These are phyloP conservation scores for Danio albolineatus DNA, from an alignment of 2,797 vertebrate species.

Conservation along the genomic window DNA sequence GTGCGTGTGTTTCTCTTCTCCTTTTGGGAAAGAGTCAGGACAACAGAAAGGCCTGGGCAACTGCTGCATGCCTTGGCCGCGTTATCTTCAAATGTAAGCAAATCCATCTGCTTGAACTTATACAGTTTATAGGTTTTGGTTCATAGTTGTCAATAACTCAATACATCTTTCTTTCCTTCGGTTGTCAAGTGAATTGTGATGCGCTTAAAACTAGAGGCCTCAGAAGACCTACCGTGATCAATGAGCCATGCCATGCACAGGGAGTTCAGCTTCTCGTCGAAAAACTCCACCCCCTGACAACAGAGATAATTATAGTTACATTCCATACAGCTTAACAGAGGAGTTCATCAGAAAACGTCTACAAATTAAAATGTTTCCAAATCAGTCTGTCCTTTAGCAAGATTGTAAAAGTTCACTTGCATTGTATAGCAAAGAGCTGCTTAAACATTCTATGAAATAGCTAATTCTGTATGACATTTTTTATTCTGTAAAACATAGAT, in stretches of 20 bases:
- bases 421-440: not conserved
- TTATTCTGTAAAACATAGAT: too few relatives aligned
- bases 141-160: not conserved
- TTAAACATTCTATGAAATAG: not conserved
- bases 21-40: slow-evolving; percentile 17
- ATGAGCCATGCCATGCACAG: slow-evolving; percentile 95
- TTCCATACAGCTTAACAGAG: not conserved
- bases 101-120: not conserved
- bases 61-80: not conserved
- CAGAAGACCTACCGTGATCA: slow-evolving; percentile 85
- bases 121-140: slow-evolving; percentile 9
- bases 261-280: slow-evolving; percentile 93
- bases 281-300: slow-evolving; percentile 91
- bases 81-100: slow-evolving; percentile 13
- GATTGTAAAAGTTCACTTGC: not conserved
- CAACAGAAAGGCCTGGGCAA: slow-evolving; percentile 4
- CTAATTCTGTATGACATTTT: not conserved
- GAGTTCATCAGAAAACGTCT: not conserved
- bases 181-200: not conserved
- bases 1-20: slow-evolving; percentile 41
- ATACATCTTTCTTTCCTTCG: not conserved
- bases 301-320: slow-evolving; percentile 36
- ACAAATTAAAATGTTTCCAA: not conserved
- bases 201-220: not conserved
- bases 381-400: not conserved